Percentiles rank a stretch among this genome's conserved stretches.
These are phyloP conservation scores for Lepidochrysops patricia DNA, from an alignment of 2,888 invertebrate genomes.

Conservation along the genomic window DNA sequence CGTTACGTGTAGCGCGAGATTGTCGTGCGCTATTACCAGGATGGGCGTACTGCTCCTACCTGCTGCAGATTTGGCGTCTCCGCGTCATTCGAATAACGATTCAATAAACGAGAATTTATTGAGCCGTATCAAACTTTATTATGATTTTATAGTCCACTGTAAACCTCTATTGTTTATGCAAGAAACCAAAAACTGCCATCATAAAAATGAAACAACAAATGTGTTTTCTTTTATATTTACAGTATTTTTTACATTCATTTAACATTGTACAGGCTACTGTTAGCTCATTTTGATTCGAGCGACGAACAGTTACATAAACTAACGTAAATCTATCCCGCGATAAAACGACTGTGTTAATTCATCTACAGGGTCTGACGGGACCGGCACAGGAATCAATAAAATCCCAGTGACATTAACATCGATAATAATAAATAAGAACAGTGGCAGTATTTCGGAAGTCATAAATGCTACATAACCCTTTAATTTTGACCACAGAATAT, in stretches of 20 bases:
- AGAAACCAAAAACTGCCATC: conserved; percentile 37
- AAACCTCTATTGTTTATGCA: conserved; percentile 29
- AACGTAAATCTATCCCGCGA: conserved; percentile 72
- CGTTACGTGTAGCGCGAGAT: too few relatives aligned
- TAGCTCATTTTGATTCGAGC: conserved; percentile 75
- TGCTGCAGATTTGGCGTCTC: neutral
- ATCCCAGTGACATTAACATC: conserved; percentile 51
- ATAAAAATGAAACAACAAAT: conserved; percentile 59
- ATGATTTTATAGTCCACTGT: conserved; percentile 33
- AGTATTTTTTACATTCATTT: conserved; percentile 70
- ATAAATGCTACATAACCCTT: conserved; percentile 13
- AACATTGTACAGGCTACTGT: conserved; percentile 73
- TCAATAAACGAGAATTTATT: conserved; percentile 26
- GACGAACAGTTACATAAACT: conserved; percentile 73
- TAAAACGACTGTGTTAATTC: conserved; percentile 66
- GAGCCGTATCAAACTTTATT: conserved; percentile 28
- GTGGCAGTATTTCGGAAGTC: conserved; percentile 56
- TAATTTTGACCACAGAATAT: neutral
- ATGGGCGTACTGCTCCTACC: too few relatives aligned
- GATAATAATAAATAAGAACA: conserved; percentile 48
- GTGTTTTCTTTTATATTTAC: conserved; percentile 69
- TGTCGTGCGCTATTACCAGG: too few relatives aligned
- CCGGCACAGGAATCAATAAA: conserved; percentile 68
- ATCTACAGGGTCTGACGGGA: conserved; percentile 57
- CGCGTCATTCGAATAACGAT: conserved; percentile 14